Evolutionary conservation across 2,888 invertebrate species (phyloP).

Genomic region (Parnassius apollo): DNA sequence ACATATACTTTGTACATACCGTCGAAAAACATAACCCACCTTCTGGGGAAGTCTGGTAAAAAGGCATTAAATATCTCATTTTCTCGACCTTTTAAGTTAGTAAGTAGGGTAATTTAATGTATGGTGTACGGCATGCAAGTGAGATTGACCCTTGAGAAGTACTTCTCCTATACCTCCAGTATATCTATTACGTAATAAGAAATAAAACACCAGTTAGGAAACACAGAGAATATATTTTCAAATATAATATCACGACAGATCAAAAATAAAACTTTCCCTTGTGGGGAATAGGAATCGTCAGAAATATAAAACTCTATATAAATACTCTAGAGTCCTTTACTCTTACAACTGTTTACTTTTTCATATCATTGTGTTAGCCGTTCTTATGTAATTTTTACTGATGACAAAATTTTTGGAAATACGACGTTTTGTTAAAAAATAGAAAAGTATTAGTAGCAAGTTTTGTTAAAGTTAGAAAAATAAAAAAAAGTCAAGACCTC

Average conservation of each 20-base stretch:
- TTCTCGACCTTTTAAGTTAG: background rate
- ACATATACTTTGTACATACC: background rate
- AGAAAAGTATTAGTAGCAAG: too few species aligned
- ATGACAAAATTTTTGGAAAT: slow-evolving; percentile 33
- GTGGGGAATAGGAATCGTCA: slow-evolving; percentile 73
- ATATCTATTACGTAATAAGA: background rate
- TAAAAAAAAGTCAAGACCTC: too few species aligned
- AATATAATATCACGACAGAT: slow-evolving; percentile 78
- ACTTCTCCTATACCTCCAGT: background rate
- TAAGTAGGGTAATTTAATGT: too few species aligned
- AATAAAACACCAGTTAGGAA: slow-evolving; percentile 62
- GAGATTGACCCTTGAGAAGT: background rate
- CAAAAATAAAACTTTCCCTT: slow-evolving; percentile 71
- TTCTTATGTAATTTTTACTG: slow-evolving; percentile 27
- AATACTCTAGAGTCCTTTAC: slow-evolving; percentile 63
- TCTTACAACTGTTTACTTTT: slow-evolving; percentile 14
- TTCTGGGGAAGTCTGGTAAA: background rate
- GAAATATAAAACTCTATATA: slow-evolving; percentile 77
- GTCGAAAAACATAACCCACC: background rate
- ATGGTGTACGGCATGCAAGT: background rate
- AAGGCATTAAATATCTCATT: background rate
- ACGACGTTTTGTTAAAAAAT: background rate
- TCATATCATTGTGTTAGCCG: slow-evolving; percentile 22
- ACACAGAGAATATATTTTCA: slow-evolving; percentile 80
- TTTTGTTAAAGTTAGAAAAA: background rate